These are phyloP conservation scores for Osmerus eperlanus DNA, from an alignment of 2,113 vertebrate species.

Conservation along the genomic window DNA sequence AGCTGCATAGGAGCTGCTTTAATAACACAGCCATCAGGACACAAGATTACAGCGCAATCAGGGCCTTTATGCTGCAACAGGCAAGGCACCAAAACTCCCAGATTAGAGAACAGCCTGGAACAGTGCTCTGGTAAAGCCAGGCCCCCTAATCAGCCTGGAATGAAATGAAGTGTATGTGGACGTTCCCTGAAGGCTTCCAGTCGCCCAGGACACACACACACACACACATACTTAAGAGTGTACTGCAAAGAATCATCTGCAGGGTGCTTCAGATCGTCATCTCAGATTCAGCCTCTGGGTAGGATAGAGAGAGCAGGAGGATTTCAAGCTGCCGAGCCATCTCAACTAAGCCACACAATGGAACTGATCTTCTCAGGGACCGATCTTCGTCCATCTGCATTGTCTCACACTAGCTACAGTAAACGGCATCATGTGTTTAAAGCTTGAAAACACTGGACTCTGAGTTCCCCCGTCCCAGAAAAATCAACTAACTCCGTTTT, in stretches of 20 bases:
- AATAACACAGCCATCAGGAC: conserved; percentile 10
- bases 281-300: not conserved
- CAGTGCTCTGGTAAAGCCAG: not conserved
- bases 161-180: not conserved
- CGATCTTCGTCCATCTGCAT: too few relatives aligned
- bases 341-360: too few relatives aligned
- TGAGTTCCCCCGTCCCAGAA: too few relatives aligned
- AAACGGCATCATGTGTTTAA: not conserved
- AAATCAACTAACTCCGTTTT: not conserved
- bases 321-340: not conserved
- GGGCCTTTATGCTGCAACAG: conserved; percentile 4
- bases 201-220: not conserved
- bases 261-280: not conserved
- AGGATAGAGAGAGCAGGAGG: not conserved
- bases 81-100: conserved; percentile 2
- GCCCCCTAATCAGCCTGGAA: conserved; percentile 1
- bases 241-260: not conserved
- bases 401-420: too few relatives aligned
- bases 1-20: conserved; percentile 3
- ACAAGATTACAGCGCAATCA: conserved; percentile 7
- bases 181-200: not conserved
- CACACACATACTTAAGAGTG: not conserved
- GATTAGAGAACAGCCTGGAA: conserved; percentile 7
- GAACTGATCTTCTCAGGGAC: too few relatives aligned
- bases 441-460: not conserved